Base-by-base conservation (phyloP, 2,888 invertebrate genomes). In the Eubasilissa splendida region DNA sequence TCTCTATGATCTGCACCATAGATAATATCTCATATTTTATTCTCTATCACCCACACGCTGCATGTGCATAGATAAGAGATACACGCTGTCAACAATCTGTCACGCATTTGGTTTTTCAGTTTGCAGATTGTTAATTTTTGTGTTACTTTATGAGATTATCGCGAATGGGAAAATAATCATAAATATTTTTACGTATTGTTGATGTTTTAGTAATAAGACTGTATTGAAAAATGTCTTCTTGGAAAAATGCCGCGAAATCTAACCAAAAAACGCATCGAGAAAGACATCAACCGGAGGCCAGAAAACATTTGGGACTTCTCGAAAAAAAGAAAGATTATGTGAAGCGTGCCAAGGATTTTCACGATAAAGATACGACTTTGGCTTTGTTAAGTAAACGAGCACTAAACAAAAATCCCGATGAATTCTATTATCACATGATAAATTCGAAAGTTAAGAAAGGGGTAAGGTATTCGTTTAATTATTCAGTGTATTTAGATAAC, bases 351-450 rank as follows among this genome's bases (percentile, higher is more conserved):
- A 91, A 91, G 79, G 95, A 97, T 88, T 95, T 93, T 84, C 94
- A 97, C 87, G 92, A 94, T 80, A 98, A 98, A 86, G 93, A 96
- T 79, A 92, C 93, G 80, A 95, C 96, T 0, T 87, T 99, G 1
- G 96, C 96, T 86, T 87, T 95, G 52, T 88, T 99, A 77, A 93
- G 94, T 80, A 95, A 95, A 87, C 93, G 96, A 81, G 98, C 97
- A 0, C 89, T 97, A 33, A 95, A 98, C 86, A 96, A 95, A 87
- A 99, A 99, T 90, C 98, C 98, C 0, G 99, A 99, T 94, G 99
- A 99, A 88, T 99, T 99, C 89, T 96, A 99, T 88, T 97, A 96
- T 89, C 98, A 98, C 87, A 99, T 99, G 99, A 93, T 97, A 80
- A 97, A 96, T 87, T 96, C 97, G 0, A 93, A 94, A 87, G 88